phyloP scores from a whole-genome alignment of 1,140 invertebrate species.

The Aphelinus certus region DNA sequence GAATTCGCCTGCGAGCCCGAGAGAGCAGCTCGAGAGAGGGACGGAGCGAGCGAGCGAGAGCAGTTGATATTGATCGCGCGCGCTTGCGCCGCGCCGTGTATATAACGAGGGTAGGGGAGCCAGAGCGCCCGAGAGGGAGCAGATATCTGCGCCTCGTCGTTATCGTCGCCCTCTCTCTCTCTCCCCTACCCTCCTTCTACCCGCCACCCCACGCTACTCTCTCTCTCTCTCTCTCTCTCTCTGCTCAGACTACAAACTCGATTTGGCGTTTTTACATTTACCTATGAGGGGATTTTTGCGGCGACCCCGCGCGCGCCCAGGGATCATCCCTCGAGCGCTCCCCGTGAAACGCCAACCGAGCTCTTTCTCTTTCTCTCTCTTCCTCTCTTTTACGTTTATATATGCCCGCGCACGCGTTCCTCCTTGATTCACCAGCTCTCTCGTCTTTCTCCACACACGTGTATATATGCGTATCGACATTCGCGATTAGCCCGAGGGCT shows the following conservation, averaged over 20 bases:
- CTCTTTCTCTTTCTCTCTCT: too few species aligned
- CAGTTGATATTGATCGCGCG: constrained; percentile 37
- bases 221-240: neutral
- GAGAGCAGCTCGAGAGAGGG: neutral
- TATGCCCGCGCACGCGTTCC: too few species aligned
- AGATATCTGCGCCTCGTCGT: neutral
- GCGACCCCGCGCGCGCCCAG: too few species aligned
- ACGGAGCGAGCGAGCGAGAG: neutral
- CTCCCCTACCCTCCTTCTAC: neutral
- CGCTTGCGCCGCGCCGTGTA: neutral
- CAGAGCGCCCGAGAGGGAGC: neutral
- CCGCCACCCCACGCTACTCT: neutral
- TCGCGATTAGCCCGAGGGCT: too few species aligned
- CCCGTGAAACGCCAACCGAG: neutral
- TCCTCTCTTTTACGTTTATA: too few species aligned
- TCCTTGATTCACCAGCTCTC: too few species aligned
- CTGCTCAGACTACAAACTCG: too few species aligned
- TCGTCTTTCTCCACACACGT: too few species aligned
- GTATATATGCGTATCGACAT: too few species aligned
- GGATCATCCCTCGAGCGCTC: neutral
- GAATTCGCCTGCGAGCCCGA: constrained; percentile 10
- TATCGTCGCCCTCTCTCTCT: constrained; percentile 1
- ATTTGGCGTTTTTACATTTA: too few species aligned
- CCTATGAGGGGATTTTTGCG: too few species aligned
- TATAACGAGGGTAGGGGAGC: constrained; percentile 24